phyloP scores from a whole-genome alignment of 2,113 vertebrate genomes.

The Myocastor coypus region DNA sequence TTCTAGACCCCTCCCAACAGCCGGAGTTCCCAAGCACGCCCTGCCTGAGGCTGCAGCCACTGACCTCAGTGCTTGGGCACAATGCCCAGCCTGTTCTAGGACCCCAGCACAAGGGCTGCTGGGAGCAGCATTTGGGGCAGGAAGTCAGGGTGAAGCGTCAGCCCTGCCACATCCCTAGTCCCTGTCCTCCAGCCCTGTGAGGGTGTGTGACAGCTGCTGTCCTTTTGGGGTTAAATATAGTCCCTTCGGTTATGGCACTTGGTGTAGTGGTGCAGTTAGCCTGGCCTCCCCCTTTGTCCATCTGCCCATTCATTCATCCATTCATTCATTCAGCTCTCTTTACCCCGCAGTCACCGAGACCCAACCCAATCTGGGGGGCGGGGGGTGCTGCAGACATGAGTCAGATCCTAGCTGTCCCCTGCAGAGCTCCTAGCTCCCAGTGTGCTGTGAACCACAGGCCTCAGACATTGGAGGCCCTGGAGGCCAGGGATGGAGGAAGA shows the following conservation, averaged over 20 bases:
- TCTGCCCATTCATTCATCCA: background rate
- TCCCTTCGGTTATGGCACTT: background rate
- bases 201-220: slow-evolving; percentile 58
- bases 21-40: slow-evolving; percentile 72
- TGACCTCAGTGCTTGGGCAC: slow-evolving; percentile 78
- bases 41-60: slow-evolving; percentile 68
- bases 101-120: slow-evolving; percentile 75
- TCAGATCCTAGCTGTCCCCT: background rate
- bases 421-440: background rate
- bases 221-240: slow-evolving; percentile 72
- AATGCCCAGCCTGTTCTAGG: slow-evolving; percentile 76
- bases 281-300: background rate
- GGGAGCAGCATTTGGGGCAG: slow-evolving; percentile 70
- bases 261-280: background rate
- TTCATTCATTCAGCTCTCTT: slow-evolving; percentile 26
- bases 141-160: slow-evolving; percentile 57
- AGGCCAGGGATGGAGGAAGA: background rate
- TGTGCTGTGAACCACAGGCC: slow-evolving; percentile 1
- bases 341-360: background rate
- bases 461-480: background rate
- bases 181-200: background rate
- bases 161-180: slow-evolving; percentile 35
- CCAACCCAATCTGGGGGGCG: background rate
- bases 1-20: background rate
- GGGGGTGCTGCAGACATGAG: background rate